phyloP scores from a whole-genome alignment of 2,888 invertebrate species.

The Yponomeuta sedellus region DNA sequence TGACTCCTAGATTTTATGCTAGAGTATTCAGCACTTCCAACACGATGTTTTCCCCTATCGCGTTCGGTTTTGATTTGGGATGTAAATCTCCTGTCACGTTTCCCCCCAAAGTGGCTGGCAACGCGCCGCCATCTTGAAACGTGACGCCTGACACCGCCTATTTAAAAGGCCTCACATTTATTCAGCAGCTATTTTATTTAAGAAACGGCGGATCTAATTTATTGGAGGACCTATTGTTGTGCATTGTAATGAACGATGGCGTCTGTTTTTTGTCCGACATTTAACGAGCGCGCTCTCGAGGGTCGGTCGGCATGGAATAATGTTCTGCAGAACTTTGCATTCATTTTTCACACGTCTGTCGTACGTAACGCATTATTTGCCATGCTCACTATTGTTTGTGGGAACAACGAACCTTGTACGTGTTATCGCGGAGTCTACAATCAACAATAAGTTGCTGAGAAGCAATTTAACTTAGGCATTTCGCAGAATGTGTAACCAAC shows the following conservation, averaged over 20 bases:
- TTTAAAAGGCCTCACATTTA: constrained; percentile 61
- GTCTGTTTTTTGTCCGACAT: constrained; percentile 33
- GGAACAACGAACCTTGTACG: neutral
- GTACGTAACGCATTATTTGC: constrained; percentile 4
- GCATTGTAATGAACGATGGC: constrained; percentile 38
- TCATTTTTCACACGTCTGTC: constrained; percentile 24
- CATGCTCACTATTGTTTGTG: constrained; percentile 13
- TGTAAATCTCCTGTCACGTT: constrained; percentile 47
- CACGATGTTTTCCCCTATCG: neutral
- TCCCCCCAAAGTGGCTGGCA: constrained; percentile 53
- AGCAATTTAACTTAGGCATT: constrained; percentile 8
- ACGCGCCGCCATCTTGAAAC: constrained; percentile 59
- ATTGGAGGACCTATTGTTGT: constrained; percentile 49
- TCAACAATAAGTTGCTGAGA: neutral
- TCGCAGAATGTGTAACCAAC: neutral
- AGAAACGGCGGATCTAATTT: constrained; percentile 49
- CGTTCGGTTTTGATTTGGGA: constrained; percentile 13
- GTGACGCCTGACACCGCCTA: constrained; percentile 55
- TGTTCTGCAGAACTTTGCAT: constrained; percentile 22
- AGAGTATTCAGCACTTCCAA: neutral
- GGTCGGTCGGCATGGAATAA: constrained; percentile 14
- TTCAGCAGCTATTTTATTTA: constrained; percentile 51
- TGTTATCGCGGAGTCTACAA: neutral
- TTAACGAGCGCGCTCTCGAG: constrained; percentile 23
- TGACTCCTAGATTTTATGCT: neutral